phyloP scores from a whole-genome alignment of 2,797 vertebrate species.

The Orientallactaga sibirica region DNA sequence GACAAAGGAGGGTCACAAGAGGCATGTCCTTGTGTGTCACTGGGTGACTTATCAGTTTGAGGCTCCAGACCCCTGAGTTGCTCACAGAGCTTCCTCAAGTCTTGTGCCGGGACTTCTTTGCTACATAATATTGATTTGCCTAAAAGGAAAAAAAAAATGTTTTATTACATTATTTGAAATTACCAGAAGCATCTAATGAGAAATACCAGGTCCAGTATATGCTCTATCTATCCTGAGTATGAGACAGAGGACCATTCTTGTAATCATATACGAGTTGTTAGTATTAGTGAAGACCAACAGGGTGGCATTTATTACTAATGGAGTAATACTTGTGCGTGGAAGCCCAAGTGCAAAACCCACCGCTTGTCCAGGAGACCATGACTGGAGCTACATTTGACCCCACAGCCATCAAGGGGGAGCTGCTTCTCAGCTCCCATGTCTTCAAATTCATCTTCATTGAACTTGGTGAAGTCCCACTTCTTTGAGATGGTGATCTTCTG shows the following conservation, averaged over 20 bases:
- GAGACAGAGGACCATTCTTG: not conserved
- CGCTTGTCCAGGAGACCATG: too few species aligned
- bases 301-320: too few species aligned
- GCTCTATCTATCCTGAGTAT: not conserved
- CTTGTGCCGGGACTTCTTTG: conserved; percentile 93
- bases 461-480: too few species aligned
- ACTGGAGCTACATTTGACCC: too few species aligned
- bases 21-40: conserved; percentile 60
- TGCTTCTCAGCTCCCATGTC: too few species aligned
- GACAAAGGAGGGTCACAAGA: conserved; percentile 65
- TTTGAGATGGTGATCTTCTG: too few species aligned
- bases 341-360: too few species aligned
- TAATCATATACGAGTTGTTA: too few species aligned
- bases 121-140: conserved; percentile 96
- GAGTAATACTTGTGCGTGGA: too few species aligned
- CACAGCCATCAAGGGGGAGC: too few species aligned
- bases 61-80: conserved; percentile 89
- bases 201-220: not conserved
- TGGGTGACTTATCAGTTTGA: conserved; percentile 40
- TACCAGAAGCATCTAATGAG: conserved; percentile 6
- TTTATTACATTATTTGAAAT: conserved; percentile 31
- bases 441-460: too few species aligned
- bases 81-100: conserved; percentile 95
- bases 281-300: too few species aligned
- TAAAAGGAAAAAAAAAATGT: conserved; percentile 79